phyloP scores from a whole-genome alignment of 2,888 invertebrate species.

The Acleris literana region DNA sequence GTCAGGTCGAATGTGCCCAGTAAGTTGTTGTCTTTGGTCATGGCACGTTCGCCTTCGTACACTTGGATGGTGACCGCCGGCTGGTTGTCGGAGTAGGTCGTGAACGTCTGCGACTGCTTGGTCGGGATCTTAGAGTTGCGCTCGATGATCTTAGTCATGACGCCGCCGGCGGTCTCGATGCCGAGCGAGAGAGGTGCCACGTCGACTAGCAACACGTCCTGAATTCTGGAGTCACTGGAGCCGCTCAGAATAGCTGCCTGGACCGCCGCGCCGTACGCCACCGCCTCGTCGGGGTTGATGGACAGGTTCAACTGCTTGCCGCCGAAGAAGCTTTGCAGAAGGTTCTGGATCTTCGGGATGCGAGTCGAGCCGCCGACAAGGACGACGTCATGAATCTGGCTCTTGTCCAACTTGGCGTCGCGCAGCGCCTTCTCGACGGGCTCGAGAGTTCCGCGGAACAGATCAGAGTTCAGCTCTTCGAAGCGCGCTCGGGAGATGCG shows the following conservation, averaged over 20 bases:
- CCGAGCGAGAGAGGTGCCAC: slow-evolving; percentile 84
- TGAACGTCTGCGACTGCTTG: slow-evolving; percentile 86
- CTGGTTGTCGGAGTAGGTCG: slow-evolving; percentile 90
- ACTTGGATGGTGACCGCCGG: slow-evolving; percentile 86
- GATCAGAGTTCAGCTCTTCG: slow-evolving; percentile 86
- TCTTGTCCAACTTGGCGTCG: slow-evolving; percentile 89
- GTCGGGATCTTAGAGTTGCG: slow-evolving; percentile 86
- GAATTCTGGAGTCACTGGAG: slow-evolving; percentile 86
- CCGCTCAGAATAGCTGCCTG: slow-evolving; percentile 87
- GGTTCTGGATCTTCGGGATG: slow-evolving; percentile 88
- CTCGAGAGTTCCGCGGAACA: slow-evolving; percentile 86
- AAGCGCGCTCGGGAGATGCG: slow-evolving; percentile 87
- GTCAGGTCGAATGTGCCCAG: slow-evolving; percentile 82
- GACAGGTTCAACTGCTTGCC: slow-evolving; percentile 86
- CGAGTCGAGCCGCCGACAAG: slow-evolving; percentile 90
- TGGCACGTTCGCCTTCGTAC: slow-evolving; percentile 87
- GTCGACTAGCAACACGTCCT: slow-evolving; percentile 82
- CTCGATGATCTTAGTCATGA: slow-evolving; percentile 87
- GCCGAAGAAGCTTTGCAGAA: slow-evolving; percentile 87
- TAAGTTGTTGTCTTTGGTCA: slow-evolving; percentile 88
- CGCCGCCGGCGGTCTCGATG: slow-evolving; percentile 88
- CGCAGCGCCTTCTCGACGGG: slow-evolving; percentile 88
- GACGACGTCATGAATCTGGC: slow-evolving; percentile 87
- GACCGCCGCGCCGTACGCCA: slow-evolving; percentile 88
- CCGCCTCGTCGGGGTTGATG: slow-evolving; percentile 89